Evolutionary conservation across 2,888 invertebrate genomes (phyloP).

Genomic region (Macrosoma leucophasiata): DNA sequence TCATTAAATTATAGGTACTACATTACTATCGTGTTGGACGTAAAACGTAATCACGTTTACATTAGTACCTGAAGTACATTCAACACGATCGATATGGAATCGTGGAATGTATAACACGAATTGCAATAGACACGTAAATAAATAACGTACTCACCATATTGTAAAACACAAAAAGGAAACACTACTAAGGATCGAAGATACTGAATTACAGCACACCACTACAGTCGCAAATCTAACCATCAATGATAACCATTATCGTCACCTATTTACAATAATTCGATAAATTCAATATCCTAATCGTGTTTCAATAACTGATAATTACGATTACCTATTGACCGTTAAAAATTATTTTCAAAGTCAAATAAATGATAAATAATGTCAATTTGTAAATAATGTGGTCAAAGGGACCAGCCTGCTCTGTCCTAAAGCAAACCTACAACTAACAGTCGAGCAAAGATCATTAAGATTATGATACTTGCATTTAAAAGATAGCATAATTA

Average conservation of each 20-base stretch:
- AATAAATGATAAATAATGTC: constrained; percentile 1
- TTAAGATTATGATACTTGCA: constrained; percentile 7
- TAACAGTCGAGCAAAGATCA: constrained; percentile 8
- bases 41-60: too few species aligned
- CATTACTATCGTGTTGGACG: too few species aligned
- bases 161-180: constrained; percentile 30
- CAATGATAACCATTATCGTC: constrained; percentile 34
- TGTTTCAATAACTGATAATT: constrained; percentile 27
- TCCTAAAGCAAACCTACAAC: constrained; percentile 2
- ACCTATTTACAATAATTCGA: constrained; percentile 37
- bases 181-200: too few species aligned
- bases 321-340: constrained; percentile 7
- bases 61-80: too few species aligned
- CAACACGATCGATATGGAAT: too few species aligned
- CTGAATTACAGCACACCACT: constrained; percentile 35
- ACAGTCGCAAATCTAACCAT: constrained; percentile 43
- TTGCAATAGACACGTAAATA: too few species aligned
- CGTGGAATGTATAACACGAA: too few species aligned
- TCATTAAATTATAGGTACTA: too few species aligned
- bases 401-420: too few species aligned
- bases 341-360: constrained; percentile 3
- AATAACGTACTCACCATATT: constrained; percentile 6
- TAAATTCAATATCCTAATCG: constrained; percentile 49
- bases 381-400: too few species aligned
- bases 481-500: constrained; percentile 13